These are phyloP conservation scores for Eristalis intricaria DNA, from an alignment of 2,888 invertebrate species.

Conservation along the genomic window DNA sequence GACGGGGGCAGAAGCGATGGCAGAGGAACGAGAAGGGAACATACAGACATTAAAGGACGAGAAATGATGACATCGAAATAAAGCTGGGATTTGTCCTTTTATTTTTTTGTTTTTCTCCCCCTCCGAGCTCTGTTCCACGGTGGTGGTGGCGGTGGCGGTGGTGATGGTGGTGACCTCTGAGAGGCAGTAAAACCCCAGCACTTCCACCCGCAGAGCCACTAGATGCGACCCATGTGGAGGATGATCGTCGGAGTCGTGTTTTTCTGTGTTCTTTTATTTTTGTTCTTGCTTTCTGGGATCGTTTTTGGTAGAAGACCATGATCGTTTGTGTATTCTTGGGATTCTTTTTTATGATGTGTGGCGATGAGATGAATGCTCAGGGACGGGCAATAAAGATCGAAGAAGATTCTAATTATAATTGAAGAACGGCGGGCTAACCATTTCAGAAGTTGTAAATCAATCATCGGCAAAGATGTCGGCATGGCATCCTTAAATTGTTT, in stretches of 20 bases:
- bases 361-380: slow-evolving; percentile 26
- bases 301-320: not conserved
- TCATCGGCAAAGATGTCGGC: slow-evolving; percentile 24
- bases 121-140: not conserved
- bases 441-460: slow-evolving; percentile 47
- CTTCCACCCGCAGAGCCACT: not conserved
- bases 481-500: slow-evolving; percentile 22
- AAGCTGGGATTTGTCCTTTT: not conserved
- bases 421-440: slow-evolving; percentile 42
- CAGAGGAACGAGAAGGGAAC: not conserved
- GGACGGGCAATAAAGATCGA: slow-evolving; percentile 38
- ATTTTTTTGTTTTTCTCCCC: not conserved
- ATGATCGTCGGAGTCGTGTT: not conserved
- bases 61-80: not conserved
- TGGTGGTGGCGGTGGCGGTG: no score
- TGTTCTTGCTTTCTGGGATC: not conserved
- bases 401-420: slow-evolving; percentile 52
- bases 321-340: not conserved
- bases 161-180: not conserved
- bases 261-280: not conserved
- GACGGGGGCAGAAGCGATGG: not conserved
- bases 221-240: not conserved
- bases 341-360: slow-evolving; percentile 28
- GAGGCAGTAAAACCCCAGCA: not conserved
- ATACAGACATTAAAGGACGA: not conserved